Conservation (phyloP, 2,888 invertebrate species). For the Acanthosepion esculentum region DNA sequence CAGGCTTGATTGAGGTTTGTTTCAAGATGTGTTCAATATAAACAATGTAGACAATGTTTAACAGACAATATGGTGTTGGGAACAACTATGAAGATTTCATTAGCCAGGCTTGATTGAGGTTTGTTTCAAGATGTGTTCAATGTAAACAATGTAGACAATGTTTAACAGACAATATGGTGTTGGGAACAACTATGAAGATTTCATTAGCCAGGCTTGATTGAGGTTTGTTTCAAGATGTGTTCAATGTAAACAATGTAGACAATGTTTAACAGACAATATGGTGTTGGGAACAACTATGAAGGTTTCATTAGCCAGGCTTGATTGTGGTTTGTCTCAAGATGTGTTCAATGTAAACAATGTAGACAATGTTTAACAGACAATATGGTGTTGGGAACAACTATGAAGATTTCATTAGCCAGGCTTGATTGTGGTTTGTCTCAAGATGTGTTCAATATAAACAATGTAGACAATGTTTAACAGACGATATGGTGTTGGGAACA, state of each 20-base stretch:
- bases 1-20: neutral
- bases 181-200: neutral
- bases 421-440: neutral
- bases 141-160: too few species aligned
- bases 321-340: neutral
- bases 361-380: neutral
- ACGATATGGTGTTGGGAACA: neutral
- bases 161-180: neutral
- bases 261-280: neutral
- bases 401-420: neutral
- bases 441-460: too few species aligned
- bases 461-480: neutral
- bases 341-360: too few species aligned
- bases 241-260: too few species aligned
- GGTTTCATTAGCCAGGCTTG: neutral
- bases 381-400: constrained; percentile 4
- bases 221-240: neutral
- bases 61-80: neutral
- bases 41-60: too few species aligned
- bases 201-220: neutral
- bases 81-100: neutral
- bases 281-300: neutral
- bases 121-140: neutral
- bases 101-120: neutral
- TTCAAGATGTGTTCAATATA: too few species aligned